Evolutionary conservation across 2,797 vertebrate genomes (phyloP), one percentile per base, ranked within the genome.

Genomic region (Myotis pilosus): DNA sequence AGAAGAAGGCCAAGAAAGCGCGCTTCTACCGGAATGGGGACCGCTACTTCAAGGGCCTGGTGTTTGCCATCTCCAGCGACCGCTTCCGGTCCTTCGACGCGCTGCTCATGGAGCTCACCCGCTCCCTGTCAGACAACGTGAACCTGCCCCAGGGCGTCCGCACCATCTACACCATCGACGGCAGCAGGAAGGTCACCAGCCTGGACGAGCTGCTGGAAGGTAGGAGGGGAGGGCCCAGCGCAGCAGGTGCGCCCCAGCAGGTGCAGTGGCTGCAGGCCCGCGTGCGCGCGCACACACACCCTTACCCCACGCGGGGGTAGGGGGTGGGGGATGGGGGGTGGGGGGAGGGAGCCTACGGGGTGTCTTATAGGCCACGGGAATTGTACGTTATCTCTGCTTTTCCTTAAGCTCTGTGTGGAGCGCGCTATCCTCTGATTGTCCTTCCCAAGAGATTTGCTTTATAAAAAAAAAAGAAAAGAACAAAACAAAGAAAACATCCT

Each of bases 1-100:
- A 99, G 98, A 99, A 99, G 97, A 99, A 98, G 96, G 99, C 99
- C 57, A 98, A 98, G 68, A 99, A 99, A 98, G 99, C 99, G 92
- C 99, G 99, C 1, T 99, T 99, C 97, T 99, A 99, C 97, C 98
- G 99, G 82, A 99, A 99, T 25, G 99, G 99, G 20, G 99, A 99
- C 98, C 99, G 98, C 92, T 99, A 99, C 97, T 99, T 99, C 97
- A 99, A 99, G 97, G 99, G 99, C 87, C 96, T 99, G 98, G 99
- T 99, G 89, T 99, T 99, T 3, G 99, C 99, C 5, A 99, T 99
- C 96, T 99, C 99, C 76, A 93, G 90, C 2, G 99, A 99, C 98
- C 99, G 99, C 20, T 99, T 99, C 98, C 98, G 99, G 83, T 99
- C 99, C 66, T 98, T 99, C 96, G 99, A 99, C 7, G 99, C 99